These are phyloP conservation scores for Brachyrhaphis roseni DNA, from an alignment of 2,797 vertebrate species.

Conservation along the genomic window DNA sequence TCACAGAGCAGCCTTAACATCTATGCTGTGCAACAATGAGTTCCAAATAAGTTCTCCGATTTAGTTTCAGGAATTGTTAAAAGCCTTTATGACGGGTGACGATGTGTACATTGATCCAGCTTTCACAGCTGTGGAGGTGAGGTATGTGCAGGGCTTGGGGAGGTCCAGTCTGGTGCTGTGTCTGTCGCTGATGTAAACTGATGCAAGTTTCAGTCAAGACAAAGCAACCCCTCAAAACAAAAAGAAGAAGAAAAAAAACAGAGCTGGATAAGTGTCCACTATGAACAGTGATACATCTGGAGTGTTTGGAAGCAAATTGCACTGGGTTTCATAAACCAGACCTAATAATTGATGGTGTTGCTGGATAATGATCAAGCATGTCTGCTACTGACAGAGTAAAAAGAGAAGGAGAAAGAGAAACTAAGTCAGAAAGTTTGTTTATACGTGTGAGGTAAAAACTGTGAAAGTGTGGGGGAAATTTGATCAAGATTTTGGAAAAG, in stretches of 20 bases:
- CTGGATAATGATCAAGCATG: conserved; percentile 58
- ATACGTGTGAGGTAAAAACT: conserved; percentile 21
- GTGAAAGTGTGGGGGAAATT: conserved; percentile 32
- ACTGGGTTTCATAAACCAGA: conserved; percentile 65
- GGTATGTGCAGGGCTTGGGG: conserved; percentile 23
- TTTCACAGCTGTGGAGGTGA: conserved; percentile 39
- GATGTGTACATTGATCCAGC: conserved; percentile 12
- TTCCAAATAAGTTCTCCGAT: conserved; percentile 19
- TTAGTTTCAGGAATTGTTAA: conserved; percentile 19
- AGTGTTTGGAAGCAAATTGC: conserved; percentile 58
- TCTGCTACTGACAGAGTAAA: conserved; percentile 8
- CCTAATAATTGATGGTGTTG: conserved; percentile 66
- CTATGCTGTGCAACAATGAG: conserved; percentile 14
- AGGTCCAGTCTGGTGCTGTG: conserved; percentile 60
- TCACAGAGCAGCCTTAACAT: conserved; percentile 3
- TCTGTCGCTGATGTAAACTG: conserved; percentile 77
- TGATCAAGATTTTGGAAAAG: conserved; percentile 14
- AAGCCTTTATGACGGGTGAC: conserved; percentile 25
- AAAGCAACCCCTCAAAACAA: conserved; percentile 53
- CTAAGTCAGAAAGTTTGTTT: conserved; percentile 1
- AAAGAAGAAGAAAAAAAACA: conserved; percentile 17
- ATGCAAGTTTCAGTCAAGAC: conserved; percentile 75
- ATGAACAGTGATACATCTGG: conserved; percentile 38
- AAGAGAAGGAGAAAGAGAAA: background rate
- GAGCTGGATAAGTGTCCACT: conserved; percentile 62